Evolutionary conservation across 2,888 invertebrate genomes (phyloP), one percentile per base, ranked within the genome.

Genomic region (Standfussiana lucernea): DNA sequence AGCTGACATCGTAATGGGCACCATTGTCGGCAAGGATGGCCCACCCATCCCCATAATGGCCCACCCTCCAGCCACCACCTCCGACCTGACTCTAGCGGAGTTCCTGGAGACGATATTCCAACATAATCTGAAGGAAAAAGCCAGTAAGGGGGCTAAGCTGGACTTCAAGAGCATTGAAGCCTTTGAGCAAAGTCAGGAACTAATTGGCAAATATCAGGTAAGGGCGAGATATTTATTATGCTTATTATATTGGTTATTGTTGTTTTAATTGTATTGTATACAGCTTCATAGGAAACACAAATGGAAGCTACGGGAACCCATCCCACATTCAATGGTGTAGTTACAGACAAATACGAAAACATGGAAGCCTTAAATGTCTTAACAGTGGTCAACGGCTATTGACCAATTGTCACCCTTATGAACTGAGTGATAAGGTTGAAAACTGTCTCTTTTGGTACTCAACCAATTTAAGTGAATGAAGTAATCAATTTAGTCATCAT

Each of bases 81-180:
- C 99, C 0, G 98, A 99, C 93, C 96, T 99, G 56, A 97, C 98
- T 2, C 96, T 99, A 35, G 96, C 97, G 1, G 97, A 97, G 28
- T 99, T 99, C 96, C 94, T 99, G 15, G 92, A 95, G 5, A 94
- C 96, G 0, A 97, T 98, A 56, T 93, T 97, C 24, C 93, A 95
- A 21, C 94, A 97, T 84, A 97, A 97, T 89, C 95, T 95, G 62
- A 92, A 92, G 15, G 95, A 81, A 50, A 94, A 94, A 15, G 28
- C 32, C 13, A 75, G 0, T 78, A 95, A 94, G 86, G 99, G 99
- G 0, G 97, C 99, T 1, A 99, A 99, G 92, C 95, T 99, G 65
- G 99, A 99, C 94, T 99, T 99, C 92, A 99, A 99, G 93, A 97
- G 97, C 2, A 97, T 98, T 64, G 98, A 98, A 66, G 98, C 98